Percentiles rank a stretch among this genome's conserved stretches.
Evolutionary conservation across 2,888 invertebrate species (phyloP).

Genomic region (Acanthacorydalis orientalis): DNA sequence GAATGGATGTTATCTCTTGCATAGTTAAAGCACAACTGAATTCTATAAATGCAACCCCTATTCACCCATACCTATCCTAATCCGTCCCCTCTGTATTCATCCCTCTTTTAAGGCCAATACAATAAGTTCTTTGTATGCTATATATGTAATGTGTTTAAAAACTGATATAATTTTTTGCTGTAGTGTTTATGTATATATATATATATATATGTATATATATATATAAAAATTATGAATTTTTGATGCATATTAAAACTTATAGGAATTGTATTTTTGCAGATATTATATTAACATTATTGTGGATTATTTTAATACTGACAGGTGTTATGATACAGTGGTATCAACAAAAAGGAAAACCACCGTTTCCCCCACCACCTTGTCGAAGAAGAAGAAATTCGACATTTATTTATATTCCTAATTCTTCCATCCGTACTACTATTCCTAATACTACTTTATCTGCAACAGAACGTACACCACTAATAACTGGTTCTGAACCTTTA

Average conservation of each 20-base stretch:
- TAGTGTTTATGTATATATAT: too few species aligned
- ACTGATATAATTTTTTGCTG: background rate
- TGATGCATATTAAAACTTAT: background rate
- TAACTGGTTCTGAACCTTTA: background rate
- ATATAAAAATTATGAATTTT: background rate
- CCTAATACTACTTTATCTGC: background rate
- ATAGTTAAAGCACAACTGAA: too few species aligned
- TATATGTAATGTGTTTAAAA: too few species aligned
- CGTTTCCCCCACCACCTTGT: constrained; percentile 40
- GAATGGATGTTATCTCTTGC: too few species aligned
- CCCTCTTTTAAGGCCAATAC: background rate
- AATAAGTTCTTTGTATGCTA: background rate
- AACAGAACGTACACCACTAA: background rate
- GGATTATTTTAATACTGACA: constrained; percentile 32
- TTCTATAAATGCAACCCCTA: too few species aligned
- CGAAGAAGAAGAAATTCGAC: background rate
- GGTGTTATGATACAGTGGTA: constrained; percentile 38
- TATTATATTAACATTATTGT: constrained; percentile 31
- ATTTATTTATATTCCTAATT: too few species aligned
- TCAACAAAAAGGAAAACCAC: constrained; percentile 36
- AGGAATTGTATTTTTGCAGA: constrained; percentile 30
- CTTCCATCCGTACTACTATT: too few species aligned
- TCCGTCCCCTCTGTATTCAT: background rate
- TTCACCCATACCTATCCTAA: too few species aligned
- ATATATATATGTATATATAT: too few species aligned